A percentile compares a stretch with the other conserved stretches of the same genome.
phyloP scores from a whole-genome alignment of 2,113 vertebrate species.

The Crotalus tigris region DNA sequence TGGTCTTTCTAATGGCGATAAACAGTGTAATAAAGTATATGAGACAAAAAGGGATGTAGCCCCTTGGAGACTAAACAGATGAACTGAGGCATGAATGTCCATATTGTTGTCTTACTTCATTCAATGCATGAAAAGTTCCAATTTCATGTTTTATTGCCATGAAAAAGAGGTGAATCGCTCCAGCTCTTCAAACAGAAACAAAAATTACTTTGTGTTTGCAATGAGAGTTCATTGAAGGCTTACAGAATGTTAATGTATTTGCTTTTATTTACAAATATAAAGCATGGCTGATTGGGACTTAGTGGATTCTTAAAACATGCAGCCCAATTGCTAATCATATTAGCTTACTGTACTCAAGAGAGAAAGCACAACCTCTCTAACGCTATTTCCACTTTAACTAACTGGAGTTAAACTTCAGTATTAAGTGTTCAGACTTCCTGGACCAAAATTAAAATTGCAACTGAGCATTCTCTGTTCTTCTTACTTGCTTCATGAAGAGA shows the following conservation, averaged over 20 bases:
- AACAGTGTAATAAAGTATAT: not conserved
- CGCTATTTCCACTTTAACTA: not conserved
- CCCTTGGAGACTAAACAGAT: not conserved
- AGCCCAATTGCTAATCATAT: not conserved
- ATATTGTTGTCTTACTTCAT: not conserved
- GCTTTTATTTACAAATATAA: not conserved
- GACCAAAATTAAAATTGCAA: not conserved
- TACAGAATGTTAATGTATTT: not conserved
- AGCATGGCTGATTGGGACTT: not conserved
- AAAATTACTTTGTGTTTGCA: not conserved
- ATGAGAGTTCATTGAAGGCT: not conserved
- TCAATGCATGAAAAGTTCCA: not conserved
- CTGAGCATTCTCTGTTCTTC: not conserved
- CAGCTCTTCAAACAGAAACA: not conserved
- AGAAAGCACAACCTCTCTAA: not conserved
- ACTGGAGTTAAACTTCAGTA: not conserved
- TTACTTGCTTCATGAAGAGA: not conserved
- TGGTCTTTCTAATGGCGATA: not conserved
- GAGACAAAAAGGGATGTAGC: slow-evolving; percentile 1
- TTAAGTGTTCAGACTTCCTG: not conserved
- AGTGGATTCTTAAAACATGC: not conserved
- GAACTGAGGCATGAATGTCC: not conserved
- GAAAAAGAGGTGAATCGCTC: not conserved
- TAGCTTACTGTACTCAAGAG: not conserved
- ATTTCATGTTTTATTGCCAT: not conserved